Evolutionary conservation across 2,888 invertebrate species (phyloP), one percentile per base, ranked within the genome.

Genomic region (Theretra japonica): DNA sequence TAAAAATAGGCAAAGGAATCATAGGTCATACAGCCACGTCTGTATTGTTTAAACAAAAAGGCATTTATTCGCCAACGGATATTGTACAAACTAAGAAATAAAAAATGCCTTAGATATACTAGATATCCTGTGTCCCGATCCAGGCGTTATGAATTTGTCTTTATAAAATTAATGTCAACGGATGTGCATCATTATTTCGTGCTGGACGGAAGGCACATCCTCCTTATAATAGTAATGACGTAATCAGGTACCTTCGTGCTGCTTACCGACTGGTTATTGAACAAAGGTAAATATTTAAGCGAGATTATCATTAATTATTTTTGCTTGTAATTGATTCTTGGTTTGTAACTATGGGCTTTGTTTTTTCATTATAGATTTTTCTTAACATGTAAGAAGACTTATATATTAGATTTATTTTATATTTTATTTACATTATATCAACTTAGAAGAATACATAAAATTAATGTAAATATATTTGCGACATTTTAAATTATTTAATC

Each of bases 171-270:
- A 70, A 70, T 62, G 70, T 70, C 70, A 70, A 68, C 72, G 72
- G 72, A 72, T 72, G 69, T 65, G 53, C 62, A 62, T 72, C 70
- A 72, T 69, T 69, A 69, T 70, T 53, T 72, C 50, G 53, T 62
- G 59, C n/a, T 56, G 70, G 53, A 69, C 72, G 69, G 72, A 70
- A 72, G 69, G 33, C 65, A 69, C 72, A 70, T 72, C 72, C 72
- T 69, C 53, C 30, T 59, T 57, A n/a, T 70, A 57, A 62, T 72
- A 69, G 28, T 48, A 62, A 25, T 72, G 72, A 70, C 72, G 72
- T 69, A 62, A 72, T 72, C 60, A 72, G 59, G 50, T 59, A 72
- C 68, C 59, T 71, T 58, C 41, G 57, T 48, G 53, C 41, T 41
- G 53, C 56, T 58, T 60, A 58, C 33, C 33, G 69, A 58, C 41